phyloP scores from a whole-genome alignment of 1,140 invertebrate genomes.

The Drosophila bifasciata region DNA sequence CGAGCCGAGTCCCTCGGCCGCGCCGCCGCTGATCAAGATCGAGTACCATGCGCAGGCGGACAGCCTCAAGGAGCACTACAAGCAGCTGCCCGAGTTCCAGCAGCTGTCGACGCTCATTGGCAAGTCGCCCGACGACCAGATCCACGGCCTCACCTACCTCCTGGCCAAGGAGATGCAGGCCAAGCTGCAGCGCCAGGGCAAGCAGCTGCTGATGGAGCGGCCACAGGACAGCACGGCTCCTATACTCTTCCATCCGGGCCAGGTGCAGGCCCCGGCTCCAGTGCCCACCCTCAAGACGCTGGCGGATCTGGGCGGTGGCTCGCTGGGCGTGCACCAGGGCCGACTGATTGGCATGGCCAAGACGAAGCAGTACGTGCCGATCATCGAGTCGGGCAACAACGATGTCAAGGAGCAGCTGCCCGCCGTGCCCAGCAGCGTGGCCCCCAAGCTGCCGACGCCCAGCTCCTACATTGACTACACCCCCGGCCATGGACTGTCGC shows the following conservation, averaged over 20 bases:
- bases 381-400: conserved; percentile 69
- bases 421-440: neutral
- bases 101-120: conserved; percentile 75
- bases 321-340: conserved; percentile 59
- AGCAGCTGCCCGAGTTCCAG: conserved; percentile 69
- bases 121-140: conserved; percentile 81
- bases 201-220: conserved; percentile 53
- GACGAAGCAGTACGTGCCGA: conserved; percentile 77
- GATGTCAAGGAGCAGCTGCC: conserved; percentile 56
- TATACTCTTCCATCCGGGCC: conserved; percentile 68
- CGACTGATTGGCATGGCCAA: conserved; percentile 72
- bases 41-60: conserved; percentile 71
- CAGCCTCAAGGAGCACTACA: conserved; percentile 68
- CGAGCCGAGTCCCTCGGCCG: conserved; percentile 5
- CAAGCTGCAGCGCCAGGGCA: conserved; percentile 68
- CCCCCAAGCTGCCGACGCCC: conserved; percentile 57
- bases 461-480: conserved; percentile 68
- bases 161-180: conserved; percentile 81
- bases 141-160: conserved; percentile 77
- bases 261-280: neutral
- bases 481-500: conserved; percentile 68
- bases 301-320: conserved; percentile 28
- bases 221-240: conserved; percentile 74
- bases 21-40: conserved; percentile 69
- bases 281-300: conserved; percentile 21